Base-by-base conservation (phyloP, 2,888 invertebrate species). In the Conchocele bisecta region DNA sequence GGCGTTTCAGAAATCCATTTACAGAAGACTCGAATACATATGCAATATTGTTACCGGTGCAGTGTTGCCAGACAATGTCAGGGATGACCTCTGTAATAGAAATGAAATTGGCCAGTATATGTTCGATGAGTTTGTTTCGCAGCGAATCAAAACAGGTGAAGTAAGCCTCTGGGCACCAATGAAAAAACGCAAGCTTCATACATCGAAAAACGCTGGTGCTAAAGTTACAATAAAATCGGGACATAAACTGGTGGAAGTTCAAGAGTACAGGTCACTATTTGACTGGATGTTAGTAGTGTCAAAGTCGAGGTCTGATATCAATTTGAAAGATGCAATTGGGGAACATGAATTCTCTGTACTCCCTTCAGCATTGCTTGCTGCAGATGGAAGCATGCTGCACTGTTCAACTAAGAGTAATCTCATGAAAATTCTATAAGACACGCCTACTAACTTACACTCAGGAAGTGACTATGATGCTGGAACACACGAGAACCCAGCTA, bases 241-340 rank as follows among this genome's bases (percentile, higher is more conserved):
- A 3, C 2, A 22, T 5, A 22, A 28, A 17, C 29, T 48, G 4
- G 3, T 48, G 20, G 63, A 53, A 24, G 15, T 63, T 15, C 37
- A 53, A 53, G 63, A 63, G 17, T 39, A 63, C 53, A n/a, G 63
- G n/a, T 26, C 6, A 13, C 29, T 53, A 26, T 63, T 53, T 53
- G 53, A 41, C 28, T 15, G 63, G 20, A 41, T 53, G 29, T 24
- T 63, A 3, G 44, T 53, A 7, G 28, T 42, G 17, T 54, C 64
- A 11, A 35, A 51, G 33, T 63, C 46, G 2, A 11, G 61, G 20
- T 51, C 60, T 20, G 61, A 61, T 31, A 51, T 61, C 13, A 61
- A 50, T 17, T n/a, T 39, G 9, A 26, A 60, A 35, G 39, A 35
- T 17, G 22, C 26, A 4, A 53, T 61, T 24, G 50, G 53, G 17